Evolutionary conservation across 1,140 invertebrate species (phyloP).

Genomic region (Zaprionus africanus): DNA sequence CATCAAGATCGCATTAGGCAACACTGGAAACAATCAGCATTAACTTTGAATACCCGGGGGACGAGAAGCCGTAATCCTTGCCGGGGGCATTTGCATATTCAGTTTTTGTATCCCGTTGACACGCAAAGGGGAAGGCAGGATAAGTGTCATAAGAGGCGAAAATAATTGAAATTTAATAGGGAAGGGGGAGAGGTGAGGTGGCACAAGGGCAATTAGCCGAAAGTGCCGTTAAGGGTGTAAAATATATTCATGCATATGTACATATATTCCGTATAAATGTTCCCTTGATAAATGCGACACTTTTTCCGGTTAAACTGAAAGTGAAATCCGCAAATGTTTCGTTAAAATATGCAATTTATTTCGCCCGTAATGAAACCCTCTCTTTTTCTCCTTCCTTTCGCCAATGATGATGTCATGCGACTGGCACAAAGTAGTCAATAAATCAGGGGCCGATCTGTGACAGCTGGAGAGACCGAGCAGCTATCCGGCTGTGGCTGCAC

Average conservation of each 20-base stretch:
- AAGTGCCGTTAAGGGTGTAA: slow-evolving; percentile 35
- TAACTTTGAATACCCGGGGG: slow-evolving; percentile 33
- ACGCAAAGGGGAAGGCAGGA: slow-evolving; percentile 46
- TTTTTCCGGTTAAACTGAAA: slow-evolving; percentile 19
- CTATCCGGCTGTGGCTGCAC: slow-evolving; percentile 22
- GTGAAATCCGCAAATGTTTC: slow-evolving; percentile 37
- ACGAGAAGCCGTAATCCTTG: slow-evolving; percentile 51
- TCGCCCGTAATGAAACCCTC: slow-evolving; percentile 18
- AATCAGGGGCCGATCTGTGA: slow-evolving; percentile 64
- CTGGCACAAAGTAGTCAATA: slow-evolving; percentile 53
- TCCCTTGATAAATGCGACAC: slow-evolving; percentile 11
- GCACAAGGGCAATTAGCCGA: slow-evolving; percentile 44
- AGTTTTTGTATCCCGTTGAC: slow-evolving; percentile 54
- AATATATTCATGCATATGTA: neutral
- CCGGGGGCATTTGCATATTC: slow-evolving; percentile 67
- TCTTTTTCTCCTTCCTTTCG: slow-evolving; percentile 1
- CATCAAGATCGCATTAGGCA: slow-evolving; percentile 28
- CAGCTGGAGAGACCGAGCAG: slow-evolving; percentile 36
- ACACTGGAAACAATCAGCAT: slow-evolving; percentile 19
- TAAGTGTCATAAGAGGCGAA: slow-evolving; percentile 47
- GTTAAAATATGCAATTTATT: slow-evolving; percentile 38
- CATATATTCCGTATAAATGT: neutral
- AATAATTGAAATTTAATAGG: slow-evolving; percentile 60
- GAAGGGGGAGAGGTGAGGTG: neutral
- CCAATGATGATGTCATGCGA: slow-evolving; percentile 69